phyloP scores from a whole-genome alignment of 2,113 vertebrate species.

The Odocoileus hemionus region DNA sequence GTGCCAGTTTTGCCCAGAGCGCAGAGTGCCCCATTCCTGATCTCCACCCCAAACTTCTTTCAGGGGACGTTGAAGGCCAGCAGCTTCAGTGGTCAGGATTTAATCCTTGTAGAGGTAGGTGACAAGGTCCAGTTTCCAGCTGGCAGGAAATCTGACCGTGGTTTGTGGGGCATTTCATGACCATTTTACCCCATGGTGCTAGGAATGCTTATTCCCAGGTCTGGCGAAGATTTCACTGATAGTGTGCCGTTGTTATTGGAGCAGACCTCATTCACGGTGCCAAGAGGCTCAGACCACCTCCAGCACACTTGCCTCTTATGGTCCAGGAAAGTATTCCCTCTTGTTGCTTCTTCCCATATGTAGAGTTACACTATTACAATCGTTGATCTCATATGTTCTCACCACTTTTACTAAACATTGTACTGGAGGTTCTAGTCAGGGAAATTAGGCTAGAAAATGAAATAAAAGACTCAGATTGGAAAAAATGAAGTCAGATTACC shows the following conservation, averaged over 20 bases:
- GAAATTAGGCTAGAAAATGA: not conserved
- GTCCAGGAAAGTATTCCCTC: not conserved
- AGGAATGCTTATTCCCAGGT: not conserved
- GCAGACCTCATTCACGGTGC: not conserved
- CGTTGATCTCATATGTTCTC: not conserved
- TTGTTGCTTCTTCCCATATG: not conserved
- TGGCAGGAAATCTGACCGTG: not conserved
- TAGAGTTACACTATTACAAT: not conserved
- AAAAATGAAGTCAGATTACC: not conserved
- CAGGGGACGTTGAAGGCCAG: not conserved
- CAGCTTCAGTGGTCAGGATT: not conserved
- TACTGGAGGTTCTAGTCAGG: not conserved
- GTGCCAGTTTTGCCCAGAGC: not conserved
- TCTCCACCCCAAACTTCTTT: not conserved
- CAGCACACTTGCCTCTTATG: not conserved
- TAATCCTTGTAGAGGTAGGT: not conserved
- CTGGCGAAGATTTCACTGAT: not conserved
- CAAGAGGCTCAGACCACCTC: not conserved
- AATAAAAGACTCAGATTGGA: not conserved
- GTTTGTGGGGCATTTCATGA: not conserved
- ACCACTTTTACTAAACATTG: not conserved
- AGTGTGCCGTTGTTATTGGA: rapidly evolving
- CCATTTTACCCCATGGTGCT: not conserved
- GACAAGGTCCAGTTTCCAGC: not conserved
- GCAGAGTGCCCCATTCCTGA: not conserved